Conservation (phyloP, 2,797 vertebrate species). For the Melopsittacus undulatus region DNA sequence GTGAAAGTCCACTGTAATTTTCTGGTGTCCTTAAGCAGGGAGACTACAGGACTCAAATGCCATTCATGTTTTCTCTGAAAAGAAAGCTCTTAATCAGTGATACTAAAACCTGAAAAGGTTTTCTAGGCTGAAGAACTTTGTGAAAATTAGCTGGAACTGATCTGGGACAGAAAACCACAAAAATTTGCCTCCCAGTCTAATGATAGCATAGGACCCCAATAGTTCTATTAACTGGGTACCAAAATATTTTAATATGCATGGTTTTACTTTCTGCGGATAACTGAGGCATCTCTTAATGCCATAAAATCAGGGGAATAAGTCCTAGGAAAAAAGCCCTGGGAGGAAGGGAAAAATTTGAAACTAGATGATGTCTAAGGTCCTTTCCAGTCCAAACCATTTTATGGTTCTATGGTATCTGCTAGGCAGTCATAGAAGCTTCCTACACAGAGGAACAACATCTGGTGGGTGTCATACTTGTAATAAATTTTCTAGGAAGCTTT, state of each 20-base stretch:
- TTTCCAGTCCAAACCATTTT: not conserved
- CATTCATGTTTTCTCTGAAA: not conserved
- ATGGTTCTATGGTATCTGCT: not conserved
- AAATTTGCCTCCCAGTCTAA: not conserved
- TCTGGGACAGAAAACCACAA: not conserved
- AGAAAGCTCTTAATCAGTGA: not conserved
- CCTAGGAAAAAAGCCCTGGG: not conserved
- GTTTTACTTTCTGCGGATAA: not conserved
- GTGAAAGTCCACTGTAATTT: not conserved
- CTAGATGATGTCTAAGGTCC: not conserved
- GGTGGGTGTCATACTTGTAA: not conserved
- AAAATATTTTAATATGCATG: not conserved
- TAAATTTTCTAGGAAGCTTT: not conserved
- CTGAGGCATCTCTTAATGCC: not conserved
- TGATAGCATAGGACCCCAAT: not conserved
- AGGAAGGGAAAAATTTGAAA: not conserved
- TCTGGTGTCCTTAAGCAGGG: not conserved
- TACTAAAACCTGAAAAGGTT: not conserved
- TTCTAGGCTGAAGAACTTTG: not conserved
- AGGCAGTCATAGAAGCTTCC: not conserved
- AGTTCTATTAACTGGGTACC: not conserved
- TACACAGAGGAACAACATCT: not conserved
- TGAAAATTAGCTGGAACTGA: not conserved
- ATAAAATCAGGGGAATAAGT: accelerated
- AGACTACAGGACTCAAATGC: not conserved